Conservation (phyloP, 2,113 vertebrate species). For the Tupaia tana region DNA sequence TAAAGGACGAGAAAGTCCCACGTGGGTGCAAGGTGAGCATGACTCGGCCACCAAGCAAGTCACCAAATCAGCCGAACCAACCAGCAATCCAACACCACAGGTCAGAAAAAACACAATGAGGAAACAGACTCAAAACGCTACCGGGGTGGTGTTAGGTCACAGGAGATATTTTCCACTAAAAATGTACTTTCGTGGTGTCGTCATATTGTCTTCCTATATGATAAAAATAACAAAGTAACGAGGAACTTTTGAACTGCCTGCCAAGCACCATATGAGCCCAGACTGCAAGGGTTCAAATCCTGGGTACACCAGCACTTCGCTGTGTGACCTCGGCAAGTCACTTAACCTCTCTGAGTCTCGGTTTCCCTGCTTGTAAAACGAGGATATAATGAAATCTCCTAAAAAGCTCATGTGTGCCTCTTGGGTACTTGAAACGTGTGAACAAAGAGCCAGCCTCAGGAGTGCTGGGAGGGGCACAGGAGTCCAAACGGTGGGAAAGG, state of each 20-base stretch:
- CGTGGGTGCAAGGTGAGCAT: rapidly evolving
- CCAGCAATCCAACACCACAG: neutral
- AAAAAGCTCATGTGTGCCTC: neutral
- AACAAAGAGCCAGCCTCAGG: rapidly evolving
- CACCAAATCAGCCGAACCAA: rapidly evolving
- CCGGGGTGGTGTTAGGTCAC: rapidly evolving
- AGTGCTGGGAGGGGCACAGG: no score
- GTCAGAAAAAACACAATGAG: neutral
- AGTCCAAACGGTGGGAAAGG: neutral
- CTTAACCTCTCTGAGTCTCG: neutral
- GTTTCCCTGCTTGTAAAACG: neutral
- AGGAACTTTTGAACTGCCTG: neutral
- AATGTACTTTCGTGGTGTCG: rapidly evolving
- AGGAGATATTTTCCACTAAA: neutral
- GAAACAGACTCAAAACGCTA: neutral
- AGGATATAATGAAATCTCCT: no score
- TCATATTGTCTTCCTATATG: rapidly evolving
- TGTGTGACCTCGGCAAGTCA: neutral
- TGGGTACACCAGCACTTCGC: neutral
- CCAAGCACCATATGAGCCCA: neutral
- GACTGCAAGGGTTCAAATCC: neutral
- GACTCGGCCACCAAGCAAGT: neutral
- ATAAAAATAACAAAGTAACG: neutral
- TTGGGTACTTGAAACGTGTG: rapidly evolving
- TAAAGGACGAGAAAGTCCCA: no score